These are phyloP conservation scores for Phyto melanocephala DNA, from an alignment of 2,888 invertebrate species.

Conservation along the genomic window DNA sequence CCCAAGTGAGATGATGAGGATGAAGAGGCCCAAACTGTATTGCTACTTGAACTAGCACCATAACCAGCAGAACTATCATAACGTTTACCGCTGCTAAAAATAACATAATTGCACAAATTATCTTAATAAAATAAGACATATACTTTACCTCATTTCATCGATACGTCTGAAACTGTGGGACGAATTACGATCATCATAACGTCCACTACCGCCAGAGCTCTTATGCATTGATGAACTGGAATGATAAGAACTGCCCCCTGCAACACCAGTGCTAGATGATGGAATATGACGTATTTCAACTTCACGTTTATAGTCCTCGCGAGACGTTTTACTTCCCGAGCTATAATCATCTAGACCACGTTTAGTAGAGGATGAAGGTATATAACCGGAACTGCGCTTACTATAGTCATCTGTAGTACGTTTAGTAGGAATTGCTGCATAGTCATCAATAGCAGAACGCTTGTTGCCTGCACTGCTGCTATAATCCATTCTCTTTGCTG, in stretches of 20 bases:
- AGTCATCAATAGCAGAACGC: slow-evolving; percentile 73
- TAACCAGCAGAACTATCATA: slow-evolving; percentile 74
- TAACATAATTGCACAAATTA: not conserved
- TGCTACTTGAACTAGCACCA: slow-evolving; percentile 69
- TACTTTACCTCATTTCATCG: slow-evolving; percentile 69
- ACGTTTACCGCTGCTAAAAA: slow-evolving; percentile 72
- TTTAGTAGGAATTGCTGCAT: slow-evolving; percentile 71
- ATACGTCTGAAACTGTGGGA: slow-evolving; percentile 71
- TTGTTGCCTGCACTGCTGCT: slow-evolving; percentile 69
- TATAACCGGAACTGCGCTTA: slow-evolving; percentile 70
- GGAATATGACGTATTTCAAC: slow-evolving; percentile 76
- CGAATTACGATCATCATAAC: slow-evolving; percentile 72
- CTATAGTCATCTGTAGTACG: slow-evolving; percentile 70
- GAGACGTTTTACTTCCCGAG: slow-evolving; percentile 67
- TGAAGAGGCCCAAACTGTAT: slow-evolving; percentile 71
- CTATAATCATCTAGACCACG: slow-evolving; percentile 71
- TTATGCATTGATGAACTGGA: slow-evolving; percentile 63
- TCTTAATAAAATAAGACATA: not conserved
- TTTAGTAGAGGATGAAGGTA: slow-evolving; percentile 70
- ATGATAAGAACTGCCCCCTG: slow-evolving; percentile 70
- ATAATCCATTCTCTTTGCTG: slow-evolving; percentile 71
- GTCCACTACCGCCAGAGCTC: slow-evolving; percentile 69
- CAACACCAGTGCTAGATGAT: slow-evolving; percentile 51
- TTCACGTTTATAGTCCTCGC: slow-evolving; percentile 76
- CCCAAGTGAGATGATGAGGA: slow-evolving; percentile 67